A percentile compares a stretch with the other conserved stretches of the same genome.
These are phyloP conservation scores for Lagorchestes hirsutus DNA, from an alignment of 2,797 vertebrate species.

Conservation along the genomic window DNA sequence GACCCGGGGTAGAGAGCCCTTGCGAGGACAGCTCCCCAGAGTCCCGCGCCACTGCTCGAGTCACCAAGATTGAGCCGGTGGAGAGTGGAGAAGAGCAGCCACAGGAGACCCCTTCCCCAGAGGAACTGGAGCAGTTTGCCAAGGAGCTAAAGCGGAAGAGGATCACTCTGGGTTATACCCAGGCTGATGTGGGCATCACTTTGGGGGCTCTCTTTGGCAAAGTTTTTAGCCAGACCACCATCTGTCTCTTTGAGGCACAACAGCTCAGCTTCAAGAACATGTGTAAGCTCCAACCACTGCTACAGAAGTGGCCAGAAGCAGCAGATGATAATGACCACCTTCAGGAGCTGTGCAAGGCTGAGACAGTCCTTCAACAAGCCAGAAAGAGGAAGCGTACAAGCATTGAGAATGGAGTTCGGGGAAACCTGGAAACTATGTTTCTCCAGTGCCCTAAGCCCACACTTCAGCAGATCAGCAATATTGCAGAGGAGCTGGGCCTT, in stretches of 20 bases:
- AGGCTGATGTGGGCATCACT: slow-evolving; percentile 82
- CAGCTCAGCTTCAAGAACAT: slow-evolving; percentile 86
- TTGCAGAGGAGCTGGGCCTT: slow-evolving; percentile 90
- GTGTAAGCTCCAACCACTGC: slow-evolving; percentile 83
- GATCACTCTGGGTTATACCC: slow-evolving; percentile 82
- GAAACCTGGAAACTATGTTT: slow-evolving; percentile 91
- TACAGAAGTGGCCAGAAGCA: slow-evolving; percentile 87
- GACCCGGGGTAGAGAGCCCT: no score
- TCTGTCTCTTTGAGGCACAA: slow-evolving; percentile 84
- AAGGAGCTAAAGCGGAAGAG: slow-evolving; percentile 83
- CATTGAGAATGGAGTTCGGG: slow-evolving; percentile 92
- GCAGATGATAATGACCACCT: slow-evolving; percentile 86
- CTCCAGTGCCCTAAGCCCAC: slow-evolving; percentile 92
- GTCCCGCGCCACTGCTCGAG: no score
- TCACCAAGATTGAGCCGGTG: neutral
- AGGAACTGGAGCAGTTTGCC: slow-evolving; percentile 84
- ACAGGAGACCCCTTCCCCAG: neutral
- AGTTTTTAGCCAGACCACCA: slow-evolving; percentile 88
- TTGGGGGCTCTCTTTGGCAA: slow-evolving; percentile 85
- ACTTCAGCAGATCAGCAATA: slow-evolving; percentile 90
- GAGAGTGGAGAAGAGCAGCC: neutral
- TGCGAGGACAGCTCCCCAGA: no score
- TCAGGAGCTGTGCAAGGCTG: slow-evolving; percentile 83
- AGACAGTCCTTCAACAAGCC: slow-evolving; percentile 88
- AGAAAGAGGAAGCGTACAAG: slow-evolving; percentile 93